A percentile compares a stretch with the other conserved stretches of the same genome.
Conservation (phyloP, 2,797 vertebrate genomes). For the Masticophis lateralis region DNA sequence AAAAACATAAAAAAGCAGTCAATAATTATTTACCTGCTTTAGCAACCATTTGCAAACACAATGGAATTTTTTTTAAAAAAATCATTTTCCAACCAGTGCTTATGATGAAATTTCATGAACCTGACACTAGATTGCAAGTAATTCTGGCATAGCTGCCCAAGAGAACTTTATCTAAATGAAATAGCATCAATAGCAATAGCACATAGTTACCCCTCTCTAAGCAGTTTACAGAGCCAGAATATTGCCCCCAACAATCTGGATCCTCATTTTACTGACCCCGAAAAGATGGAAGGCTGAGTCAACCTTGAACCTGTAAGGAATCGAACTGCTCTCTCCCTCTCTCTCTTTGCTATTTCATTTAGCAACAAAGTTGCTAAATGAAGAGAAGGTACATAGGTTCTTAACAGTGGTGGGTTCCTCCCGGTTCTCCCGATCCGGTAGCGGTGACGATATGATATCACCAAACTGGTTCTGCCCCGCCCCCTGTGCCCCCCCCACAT, state of each 20-base stretch:
- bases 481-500: no score
- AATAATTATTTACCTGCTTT: not conserved
- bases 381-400: not conserved
- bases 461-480: no score
- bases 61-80: not conserved
- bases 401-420: no score
- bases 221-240: no score
- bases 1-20: not conserved
- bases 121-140: not conserved
- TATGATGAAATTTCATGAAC: not conserved
- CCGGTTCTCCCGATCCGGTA: no score
- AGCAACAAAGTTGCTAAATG: not conserved
- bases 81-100: not conserved
- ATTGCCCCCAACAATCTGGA: no score
- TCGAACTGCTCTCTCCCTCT: no score
- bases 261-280: no score
- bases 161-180: not conserved
- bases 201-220: no score
- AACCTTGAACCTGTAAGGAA: no score
- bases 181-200: not conserved
- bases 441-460: no score
- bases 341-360: not conserved
- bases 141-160: not conserved
- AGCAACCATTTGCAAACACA: not conserved
- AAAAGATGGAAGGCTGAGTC: no score